phyloP scores from a whole-genome alignment of 1,140 invertebrate species.

The Apocrypta bakeri region DNA sequence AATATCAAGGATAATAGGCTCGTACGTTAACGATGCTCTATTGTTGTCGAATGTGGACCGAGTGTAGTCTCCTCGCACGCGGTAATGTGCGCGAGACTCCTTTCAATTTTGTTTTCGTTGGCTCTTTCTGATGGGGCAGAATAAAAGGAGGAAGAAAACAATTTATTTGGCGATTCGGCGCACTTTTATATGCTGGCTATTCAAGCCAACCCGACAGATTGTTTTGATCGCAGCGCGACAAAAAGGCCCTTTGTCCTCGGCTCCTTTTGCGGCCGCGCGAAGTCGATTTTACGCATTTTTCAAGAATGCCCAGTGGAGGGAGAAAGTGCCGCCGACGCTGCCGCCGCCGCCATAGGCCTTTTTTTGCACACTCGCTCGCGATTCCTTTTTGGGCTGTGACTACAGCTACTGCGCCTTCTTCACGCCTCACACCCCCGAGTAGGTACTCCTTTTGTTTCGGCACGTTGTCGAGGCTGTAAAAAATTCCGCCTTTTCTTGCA shows the following conservation, averaged over 20 bases:
- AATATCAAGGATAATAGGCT: constrained; percentile 24
- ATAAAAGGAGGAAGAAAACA: constrained; percentile 36
- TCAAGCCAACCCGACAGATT: constrained; percentile 63
- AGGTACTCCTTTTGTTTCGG: constrained; percentile 36
- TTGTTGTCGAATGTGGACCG: constrained; percentile 65
- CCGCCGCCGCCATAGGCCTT: constrained; percentile 9
- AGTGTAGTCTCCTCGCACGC: constrained; percentile 56
- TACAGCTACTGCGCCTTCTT: background rate
- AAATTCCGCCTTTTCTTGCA: constrained; percentile 38
- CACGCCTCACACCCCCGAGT: constrained; percentile 11
- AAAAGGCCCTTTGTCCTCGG: constrained; percentile 63
- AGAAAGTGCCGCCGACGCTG: constrained; percentile 50
- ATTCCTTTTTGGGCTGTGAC: constrained; percentile 13
- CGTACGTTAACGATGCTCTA: constrained; percentile 58
- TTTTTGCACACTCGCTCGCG: constrained; percentile 9
- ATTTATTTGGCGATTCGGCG: constrained; percentile 42
- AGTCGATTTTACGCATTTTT: constrained; percentile 61
- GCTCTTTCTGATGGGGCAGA: background rate
- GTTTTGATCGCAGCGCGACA: constrained; percentile 65
- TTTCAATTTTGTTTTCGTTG: constrained; percentile 49
- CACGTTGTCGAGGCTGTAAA: constrained; percentile 35
- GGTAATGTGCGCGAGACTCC: constrained; percentile 23
- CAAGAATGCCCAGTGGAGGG: constrained; percentile 43
- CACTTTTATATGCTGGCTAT: constrained; percentile 37
- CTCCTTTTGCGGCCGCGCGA: constrained; percentile 36